Evolutionary conservation across 2,888 invertebrate species (phyloP).

Genomic region (Trachelus troglodyta): DNA sequence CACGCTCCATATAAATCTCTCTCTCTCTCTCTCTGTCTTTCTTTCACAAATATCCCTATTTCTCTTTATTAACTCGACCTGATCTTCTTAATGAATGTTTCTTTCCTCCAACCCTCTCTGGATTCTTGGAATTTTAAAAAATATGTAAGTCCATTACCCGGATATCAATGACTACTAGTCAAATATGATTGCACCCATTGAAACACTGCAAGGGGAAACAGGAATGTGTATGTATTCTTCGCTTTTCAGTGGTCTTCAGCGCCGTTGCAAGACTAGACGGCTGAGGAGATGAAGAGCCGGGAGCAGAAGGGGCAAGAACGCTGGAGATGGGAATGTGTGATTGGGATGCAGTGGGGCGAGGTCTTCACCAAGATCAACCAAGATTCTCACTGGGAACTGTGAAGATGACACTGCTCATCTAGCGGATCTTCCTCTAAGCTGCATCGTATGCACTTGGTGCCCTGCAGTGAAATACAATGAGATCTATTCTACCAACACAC

Average conservation of each 20-base stretch:
- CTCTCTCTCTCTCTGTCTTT: neutral
- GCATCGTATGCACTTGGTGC: neutral
- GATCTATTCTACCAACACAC: neutral
- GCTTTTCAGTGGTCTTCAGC: neutral
- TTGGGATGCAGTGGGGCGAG: neutral
- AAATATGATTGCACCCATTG: neutral
- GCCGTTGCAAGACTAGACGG: neutral
- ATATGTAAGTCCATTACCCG: neutral
- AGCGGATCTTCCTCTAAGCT: neutral
- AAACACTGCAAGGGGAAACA: neutral
- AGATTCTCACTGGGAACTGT: neutral
- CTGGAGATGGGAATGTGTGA: neutral
- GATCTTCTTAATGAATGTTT: too few relatives aligned
- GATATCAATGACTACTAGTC: neutral
- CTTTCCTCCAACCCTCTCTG: neutral
- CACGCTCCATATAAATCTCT: conserved; percentile 29
- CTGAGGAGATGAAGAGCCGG: neutral
- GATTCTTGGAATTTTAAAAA: neutral
- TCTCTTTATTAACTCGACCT: neutral
- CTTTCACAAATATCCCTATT: neutral
- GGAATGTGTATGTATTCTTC: neutral
- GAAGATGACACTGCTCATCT: neutral
- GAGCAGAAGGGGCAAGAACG: neutral
- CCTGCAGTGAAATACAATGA: neutral
- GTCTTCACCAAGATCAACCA: neutral